Percentiles rank a stretch among this genome's conserved stretches.
phyloP scores from a whole-genome alignment of 53 echinoderm and acorn worm species.

The Patiria pectinifera region DNA sequence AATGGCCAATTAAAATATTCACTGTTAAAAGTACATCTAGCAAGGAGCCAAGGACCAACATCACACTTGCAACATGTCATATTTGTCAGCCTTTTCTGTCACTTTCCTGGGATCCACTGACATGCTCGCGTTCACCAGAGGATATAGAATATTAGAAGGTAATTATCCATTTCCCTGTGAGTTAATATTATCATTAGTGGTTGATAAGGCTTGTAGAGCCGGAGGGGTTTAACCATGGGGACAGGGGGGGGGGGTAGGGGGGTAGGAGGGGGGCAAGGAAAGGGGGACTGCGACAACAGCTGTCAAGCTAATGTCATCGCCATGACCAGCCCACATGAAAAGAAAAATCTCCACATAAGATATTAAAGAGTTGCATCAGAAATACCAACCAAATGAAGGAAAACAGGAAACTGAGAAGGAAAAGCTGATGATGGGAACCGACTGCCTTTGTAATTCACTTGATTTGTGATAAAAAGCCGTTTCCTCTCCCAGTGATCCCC shows the following conservation, averaged over 20 bases:
- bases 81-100: background rate
- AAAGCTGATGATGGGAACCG: too few relatives aligned
- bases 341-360: too few relatives aligned
- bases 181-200: constrained; percentile 4
- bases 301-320: background rate
- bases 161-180: constrained; percentile 45
- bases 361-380: too few relatives aligned
- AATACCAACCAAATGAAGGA: too few relatives aligned
- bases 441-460: too few relatives aligned
- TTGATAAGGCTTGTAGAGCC: background rate
- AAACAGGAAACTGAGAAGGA: too few relatives aligned
- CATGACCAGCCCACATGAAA: background rate
- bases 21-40: too few relatives aligned
- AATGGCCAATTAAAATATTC: too few relatives aligned
- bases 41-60: background rate
- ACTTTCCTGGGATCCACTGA: background rate
- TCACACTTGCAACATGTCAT: background rate
- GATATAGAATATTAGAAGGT: constrained; percentile 11
- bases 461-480: too few relatives aligned
- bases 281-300: background rate
- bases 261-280: too few relatives aligned
- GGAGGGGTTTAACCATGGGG: background rate
- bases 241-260: background rate
- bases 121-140: background rate
- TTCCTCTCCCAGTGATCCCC: too few relatives aligned